phyloP scores from a whole-genome alignment of 1,140 invertebrate genomes.

The Drosophila ohnishii region DNA sequence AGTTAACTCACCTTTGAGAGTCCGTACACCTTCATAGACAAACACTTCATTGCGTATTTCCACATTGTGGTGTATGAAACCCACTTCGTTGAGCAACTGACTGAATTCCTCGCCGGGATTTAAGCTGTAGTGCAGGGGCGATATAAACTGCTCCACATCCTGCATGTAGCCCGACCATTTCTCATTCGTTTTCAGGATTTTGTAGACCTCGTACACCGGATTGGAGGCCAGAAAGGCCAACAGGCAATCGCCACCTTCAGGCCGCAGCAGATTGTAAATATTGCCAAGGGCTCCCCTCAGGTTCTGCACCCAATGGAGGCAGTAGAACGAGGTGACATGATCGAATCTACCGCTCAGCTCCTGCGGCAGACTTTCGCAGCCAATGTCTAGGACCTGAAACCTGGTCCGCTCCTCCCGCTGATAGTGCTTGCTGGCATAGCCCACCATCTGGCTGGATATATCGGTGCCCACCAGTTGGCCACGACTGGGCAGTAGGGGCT shows the following conservation, averaged over 20 bases:
- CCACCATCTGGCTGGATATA: constrained; percentile 88
- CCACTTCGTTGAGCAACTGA: constrained; percentile 86
- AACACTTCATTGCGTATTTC: constrained; percentile 86
- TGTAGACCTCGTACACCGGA: constrained; percentile 88
- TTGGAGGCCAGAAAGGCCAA: constrained; percentile 89
- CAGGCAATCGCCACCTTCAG: constrained; percentile 86
- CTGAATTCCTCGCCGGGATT: constrained; percentile 87
- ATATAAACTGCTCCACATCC: constrained; percentile 87
- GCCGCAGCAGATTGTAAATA: constrained; percentile 51
- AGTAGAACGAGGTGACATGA: constrained; percentile 91
- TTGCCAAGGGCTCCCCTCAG: constrained; percentile 85
- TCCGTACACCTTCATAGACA: constrained; percentile 85
- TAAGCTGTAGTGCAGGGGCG: constrained; percentile 86
- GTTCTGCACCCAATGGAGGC: constrained; percentile 91
- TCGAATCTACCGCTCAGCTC: constrained; percentile 84
- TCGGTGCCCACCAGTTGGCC: constrained; percentile 86
- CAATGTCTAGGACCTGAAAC: constrained; percentile 88
- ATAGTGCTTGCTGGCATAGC: constrained; percentile 86
- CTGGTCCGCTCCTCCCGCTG: constrained; percentile 75
- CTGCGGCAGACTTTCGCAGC: constrained; percentile 73
- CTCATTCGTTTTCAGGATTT: constrained; percentile 84
- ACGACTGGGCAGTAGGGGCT: constrained; percentile 86
- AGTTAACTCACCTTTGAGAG: constrained; percentile 48
- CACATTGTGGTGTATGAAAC: constrained; percentile 88
- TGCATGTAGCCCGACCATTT: constrained; percentile 88